Conservation (phyloP, 2,797 vertebrate genomes). For the Parauchenoglanis ngamensis region DNA sequence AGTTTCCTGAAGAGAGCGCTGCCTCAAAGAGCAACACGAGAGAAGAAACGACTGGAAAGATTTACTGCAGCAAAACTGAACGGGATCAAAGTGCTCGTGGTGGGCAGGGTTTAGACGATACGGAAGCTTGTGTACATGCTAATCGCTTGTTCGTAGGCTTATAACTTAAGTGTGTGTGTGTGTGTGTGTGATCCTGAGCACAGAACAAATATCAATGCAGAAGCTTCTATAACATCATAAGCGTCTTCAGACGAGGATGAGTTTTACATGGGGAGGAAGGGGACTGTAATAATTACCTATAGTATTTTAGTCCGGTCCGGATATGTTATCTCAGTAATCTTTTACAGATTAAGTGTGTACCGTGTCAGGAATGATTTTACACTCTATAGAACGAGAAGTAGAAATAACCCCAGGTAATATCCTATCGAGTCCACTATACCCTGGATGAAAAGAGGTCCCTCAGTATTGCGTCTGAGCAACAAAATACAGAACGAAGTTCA, state of each 20-base stretch:
- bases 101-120: background rate
- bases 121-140: background rate
- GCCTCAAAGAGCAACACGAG: constrained; percentile 37
- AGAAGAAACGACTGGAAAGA: constrained; percentile 28
- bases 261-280: background rate
- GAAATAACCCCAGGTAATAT: background rate
- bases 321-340: background rate
- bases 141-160: constrained; percentile 5
- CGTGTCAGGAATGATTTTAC: background rate
- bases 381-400: background rate
- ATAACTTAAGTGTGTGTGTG: background rate
- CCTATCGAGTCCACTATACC: no score
- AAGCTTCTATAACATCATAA: background rate
- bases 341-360: background rate
- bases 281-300: background rate
- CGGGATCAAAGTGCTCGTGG: constrained; percentile 6
- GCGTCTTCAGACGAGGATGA: background rate
- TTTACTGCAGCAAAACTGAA: constrained; percentile 3
- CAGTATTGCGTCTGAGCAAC: background rate
- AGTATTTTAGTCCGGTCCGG: background rate
- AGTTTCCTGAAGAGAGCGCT: constrained; percentile 27
- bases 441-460: background rate
- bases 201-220: background rate
- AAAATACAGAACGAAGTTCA: background rate
- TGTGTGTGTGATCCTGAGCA: background rate